Conservation (phyloP, 2,888 invertebrate genomes). For the Rhagonycha fulva region DNA sequence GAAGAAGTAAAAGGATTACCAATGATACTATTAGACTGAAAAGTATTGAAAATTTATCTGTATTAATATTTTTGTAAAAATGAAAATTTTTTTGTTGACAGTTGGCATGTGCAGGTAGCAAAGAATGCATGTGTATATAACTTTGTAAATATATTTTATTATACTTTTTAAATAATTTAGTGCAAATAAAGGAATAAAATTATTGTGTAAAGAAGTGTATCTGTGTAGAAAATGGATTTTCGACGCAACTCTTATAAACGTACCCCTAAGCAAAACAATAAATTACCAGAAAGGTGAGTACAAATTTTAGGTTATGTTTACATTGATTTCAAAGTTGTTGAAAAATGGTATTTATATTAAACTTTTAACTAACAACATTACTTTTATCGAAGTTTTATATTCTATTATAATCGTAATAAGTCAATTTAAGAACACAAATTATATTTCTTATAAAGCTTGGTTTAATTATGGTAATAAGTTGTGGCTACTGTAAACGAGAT, state of each 20-base stretch:
- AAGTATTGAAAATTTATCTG: neutral
- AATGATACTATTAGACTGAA: neutral
- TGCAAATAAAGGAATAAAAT: neutral
- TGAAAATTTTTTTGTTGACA: neutral
- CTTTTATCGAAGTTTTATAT: neutral
- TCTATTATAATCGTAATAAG: neutral
- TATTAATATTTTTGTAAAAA: neutral
- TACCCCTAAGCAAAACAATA: neutral
- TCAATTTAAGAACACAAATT: neutral
- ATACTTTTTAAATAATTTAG: neutral
- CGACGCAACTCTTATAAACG: neutral
- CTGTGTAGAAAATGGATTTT: neutral
- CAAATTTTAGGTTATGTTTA: neutral
- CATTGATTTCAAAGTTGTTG: neutral
- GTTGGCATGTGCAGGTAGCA: neutral
- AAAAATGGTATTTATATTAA: neutral
- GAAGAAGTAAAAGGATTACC: conserved; percentile 47
- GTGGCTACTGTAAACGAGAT: neutral
- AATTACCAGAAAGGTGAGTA: conserved; percentile 2
- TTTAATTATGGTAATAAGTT: neutral
- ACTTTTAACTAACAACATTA: neutral
- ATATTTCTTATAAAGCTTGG: neutral
- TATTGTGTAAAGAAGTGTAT: neutral
- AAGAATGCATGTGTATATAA: neutral
- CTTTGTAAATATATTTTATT: neutral